Percentiles rank a stretch among this genome's conserved stretches.
Conservation (phyloP, 1,140 invertebrate species). For the Vanessa atalanta region DNA sequence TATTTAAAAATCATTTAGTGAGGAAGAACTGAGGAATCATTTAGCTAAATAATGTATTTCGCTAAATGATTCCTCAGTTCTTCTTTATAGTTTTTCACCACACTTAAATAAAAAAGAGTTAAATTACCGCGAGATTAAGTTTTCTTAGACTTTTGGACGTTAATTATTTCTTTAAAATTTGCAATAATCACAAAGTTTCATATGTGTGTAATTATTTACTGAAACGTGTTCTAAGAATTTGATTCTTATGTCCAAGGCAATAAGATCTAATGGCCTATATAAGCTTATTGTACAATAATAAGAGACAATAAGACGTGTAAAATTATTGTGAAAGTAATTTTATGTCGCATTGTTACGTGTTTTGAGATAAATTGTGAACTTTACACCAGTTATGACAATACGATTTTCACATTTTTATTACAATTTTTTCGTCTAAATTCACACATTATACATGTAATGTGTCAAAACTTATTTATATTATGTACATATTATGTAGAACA, state of each 20-base stretch:
- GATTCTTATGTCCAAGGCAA: background rate
- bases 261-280: background rate
- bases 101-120: no score
- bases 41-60: no score
- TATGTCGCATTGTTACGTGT: slow-evolving; percentile 26
- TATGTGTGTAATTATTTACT: no score
- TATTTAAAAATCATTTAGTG: no score
- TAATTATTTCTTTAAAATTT: no score
- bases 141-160: no score
- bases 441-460: slow-evolving; percentile 17
- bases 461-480: slow-evolving; percentile 1
- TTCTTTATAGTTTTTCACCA: no score
- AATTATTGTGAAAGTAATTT: slow-evolving; percentile 32
- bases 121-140: no score
- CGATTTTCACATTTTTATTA: slow-evolving; percentile 35
- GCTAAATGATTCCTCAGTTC: no score
- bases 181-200: no score
- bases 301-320: slow-evolving; percentile 14
- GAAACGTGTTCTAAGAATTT: background rate
- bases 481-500: no score
- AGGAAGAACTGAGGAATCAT: no score
- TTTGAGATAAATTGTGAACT: slow-evolving; percentile 28
- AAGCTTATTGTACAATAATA: slow-evolving; percentile 13
- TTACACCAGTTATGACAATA: slow-evolving; percentile 24
- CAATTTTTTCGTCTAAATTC: slow-evolving; percentile 24